Base-by-base conservation (phyloP, 2,888 invertebrate species). In the Brenthis hecate region DNA sequence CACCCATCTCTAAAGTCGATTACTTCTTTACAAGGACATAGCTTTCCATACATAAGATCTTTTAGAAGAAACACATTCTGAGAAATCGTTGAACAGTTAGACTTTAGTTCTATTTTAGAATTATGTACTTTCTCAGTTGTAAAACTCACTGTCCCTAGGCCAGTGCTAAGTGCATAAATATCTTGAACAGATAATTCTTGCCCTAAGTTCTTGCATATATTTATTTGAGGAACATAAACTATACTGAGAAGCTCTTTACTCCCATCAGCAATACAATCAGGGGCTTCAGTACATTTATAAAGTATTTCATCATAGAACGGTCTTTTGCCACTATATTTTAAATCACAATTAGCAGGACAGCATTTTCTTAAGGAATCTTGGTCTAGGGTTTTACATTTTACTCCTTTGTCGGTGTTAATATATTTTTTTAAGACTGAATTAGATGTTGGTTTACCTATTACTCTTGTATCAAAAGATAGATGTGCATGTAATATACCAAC, bases 1-100 rank as follows among this genome's bases (percentile, higher is more conserved):
- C 79, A 85, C 60, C 80, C 81, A 28, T 73, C 65, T 43, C 75
- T 76, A 47, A 82, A 85, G 65, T 83, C 81, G 23, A 80, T 63
- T 0, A 72, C 74, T n/a, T 76, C 16, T 2, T 71, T 50, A 6
- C 76, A 48, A 4, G 82, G 80, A 66, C 75, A 81, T 6, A 89
- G 70, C 66, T 83, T 87, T 1, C 89, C 88, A 58, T 74, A 78
- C 60, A 88, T 73, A 47, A 89, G 69, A 74, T 90, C 88, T 72
- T 73, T 78, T 16, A 91, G 66, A 28, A 90, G 76, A 28, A 79
- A 75, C 11, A 90, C 51, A 74, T 89, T 88, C 74, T 91, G 82
- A 1, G 91, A 91, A 75, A 91, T 84, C 0, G 89, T 87, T 0
- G 87, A 79, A 63, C 87, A 87, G 72, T 91, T 88, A 0, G 87